These are phyloP conservation scores for Glaucidium brasilianum DNA, from an alignment of 2,113 vertebrate genomes.

Conservation along the genomic window DNA sequence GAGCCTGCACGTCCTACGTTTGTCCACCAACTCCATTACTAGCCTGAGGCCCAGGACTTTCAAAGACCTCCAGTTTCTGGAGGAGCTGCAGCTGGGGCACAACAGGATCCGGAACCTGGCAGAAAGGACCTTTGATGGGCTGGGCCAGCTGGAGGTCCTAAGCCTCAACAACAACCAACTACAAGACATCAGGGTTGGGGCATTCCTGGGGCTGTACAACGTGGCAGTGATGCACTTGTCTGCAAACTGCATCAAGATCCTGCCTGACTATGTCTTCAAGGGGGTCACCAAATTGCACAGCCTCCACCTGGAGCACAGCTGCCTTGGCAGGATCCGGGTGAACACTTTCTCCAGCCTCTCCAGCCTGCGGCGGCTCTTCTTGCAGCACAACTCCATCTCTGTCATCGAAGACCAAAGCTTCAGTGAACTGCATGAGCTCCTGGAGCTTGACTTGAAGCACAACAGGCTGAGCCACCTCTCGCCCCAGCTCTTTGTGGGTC, in stretches of 20 bases:
- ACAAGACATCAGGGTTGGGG: slow-evolving; percentile 79
- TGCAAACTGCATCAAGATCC: slow-evolving; percentile 83
- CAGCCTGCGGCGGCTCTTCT: slow-evolving; percentile 87
- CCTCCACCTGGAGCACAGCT: slow-evolving; percentile 90
- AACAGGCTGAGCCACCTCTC: slow-evolving; percentile 84
- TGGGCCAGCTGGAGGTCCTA: slow-evolving; percentile 88
- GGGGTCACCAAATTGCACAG: slow-evolving; percentile 89
- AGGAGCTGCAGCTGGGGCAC: slow-evolving; percentile 88
- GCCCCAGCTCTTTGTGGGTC: slow-evolving; percentile 76
- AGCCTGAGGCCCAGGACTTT: slow-evolving; percentile 84
- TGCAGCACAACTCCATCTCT: slow-evolving; percentile 83
- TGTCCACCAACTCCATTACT: slow-evolving; percentile 87
- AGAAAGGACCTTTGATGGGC: slow-evolving; percentile 85
- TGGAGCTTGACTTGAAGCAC: slow-evolving; percentile 87
- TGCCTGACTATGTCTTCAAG: slow-evolving; percentile 85
- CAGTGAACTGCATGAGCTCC: slow-evolving; percentile 78
- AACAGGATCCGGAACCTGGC: slow-evolving; percentile 83
- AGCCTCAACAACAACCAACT: slow-evolving; percentile 90
- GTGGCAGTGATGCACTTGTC: slow-evolving; percentile 92
- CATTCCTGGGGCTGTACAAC: slow-evolving; percentile 84
- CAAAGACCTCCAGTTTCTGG: slow-evolving; percentile 89
- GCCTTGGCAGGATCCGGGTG: slow-evolving; percentile 77
- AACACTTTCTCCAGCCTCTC: slow-evolving; percentile 83
- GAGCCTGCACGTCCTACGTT: slow-evolving; percentile 87
- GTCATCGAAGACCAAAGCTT: slow-evolving; percentile 85